phyloP scores from a whole-genome alignment of 2,797 vertebrate genomes.

The Craterocephalus amniculus region DNA sequence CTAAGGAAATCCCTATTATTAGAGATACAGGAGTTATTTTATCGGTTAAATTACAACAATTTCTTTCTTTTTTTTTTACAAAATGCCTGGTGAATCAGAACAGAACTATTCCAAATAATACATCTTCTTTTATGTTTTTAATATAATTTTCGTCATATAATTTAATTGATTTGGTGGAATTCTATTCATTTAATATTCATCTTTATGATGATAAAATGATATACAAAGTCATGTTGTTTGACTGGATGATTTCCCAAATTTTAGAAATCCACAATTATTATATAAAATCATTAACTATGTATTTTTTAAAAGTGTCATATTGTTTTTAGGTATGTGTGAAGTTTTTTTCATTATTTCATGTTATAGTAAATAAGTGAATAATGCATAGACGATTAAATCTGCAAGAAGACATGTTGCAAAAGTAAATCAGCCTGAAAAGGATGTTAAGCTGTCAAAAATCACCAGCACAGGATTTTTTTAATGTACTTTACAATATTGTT shows the following conservation, averaged over 20 bases:
- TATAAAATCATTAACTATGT: background rate
- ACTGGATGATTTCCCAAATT: background rate
- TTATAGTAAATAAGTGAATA: background rate
- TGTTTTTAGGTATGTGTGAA: background rate
- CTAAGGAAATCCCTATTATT: background rate
- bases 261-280: background rate
- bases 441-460: background rate
- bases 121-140: background rate
- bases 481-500: conserved; percentile 41
- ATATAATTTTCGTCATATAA: no score
- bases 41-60: no score
- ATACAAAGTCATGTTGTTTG: background rate
- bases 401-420: background rate
- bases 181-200: no score
- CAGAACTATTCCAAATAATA: background rate
- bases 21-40: background rate
- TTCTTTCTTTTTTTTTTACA: background rate
- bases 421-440: background rate
- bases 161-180: no score
- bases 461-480: background rate
- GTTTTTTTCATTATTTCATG: no score
- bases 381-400: background rate
- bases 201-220: no score
- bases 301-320: no score
- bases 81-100: background rate